A percentile compares a stretch with the other conserved stretches of the same genome.
phyloP scores from a whole-genome alignment of 2,113 vertebrate genomes.

The Malurus alboscapulatus region DNA sequence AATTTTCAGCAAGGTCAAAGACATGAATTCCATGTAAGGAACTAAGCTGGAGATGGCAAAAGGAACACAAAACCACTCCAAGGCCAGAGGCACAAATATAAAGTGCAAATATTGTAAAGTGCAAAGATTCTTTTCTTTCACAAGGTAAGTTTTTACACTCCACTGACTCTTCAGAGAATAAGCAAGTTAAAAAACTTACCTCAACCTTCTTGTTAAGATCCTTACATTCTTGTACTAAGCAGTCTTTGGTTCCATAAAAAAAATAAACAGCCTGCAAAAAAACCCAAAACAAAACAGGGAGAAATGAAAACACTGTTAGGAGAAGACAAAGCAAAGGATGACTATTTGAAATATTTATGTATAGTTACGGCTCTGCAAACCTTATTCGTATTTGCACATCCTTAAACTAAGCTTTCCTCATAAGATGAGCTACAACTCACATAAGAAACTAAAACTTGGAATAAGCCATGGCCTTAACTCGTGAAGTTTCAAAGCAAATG shows the following conservation, averaged over 20 bases:
- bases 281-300: background rate
- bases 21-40: background rate
- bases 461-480: background rate
- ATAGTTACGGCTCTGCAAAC: background rate
- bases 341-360: background rate
- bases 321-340: background rate
- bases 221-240: slow-evolving; percentile 97
- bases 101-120: background rate
- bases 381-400: background rate
- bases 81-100: background rate
- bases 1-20: background rate
- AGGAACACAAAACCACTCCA: background rate
- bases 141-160: background rate
- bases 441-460: background rate
- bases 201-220: slow-evolving; percentile 97
- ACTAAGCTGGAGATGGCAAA: background rate
- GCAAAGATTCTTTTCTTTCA: background rate
- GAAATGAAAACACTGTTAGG: slow-evolving; percentile 4
- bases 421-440: background rate
- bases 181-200: slow-evolving; percentile 77
- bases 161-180: background rate
- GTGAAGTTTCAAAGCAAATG: background rate
- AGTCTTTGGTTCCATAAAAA: slow-evolving; percentile 98
- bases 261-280: slow-evolving; percentile 89
- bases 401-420: background rate